These are phyloP conservation scores for Antitype chi DNA, from an alignment of 2,888 invertebrate genomes.

Conservation along the genomic window DNA sequence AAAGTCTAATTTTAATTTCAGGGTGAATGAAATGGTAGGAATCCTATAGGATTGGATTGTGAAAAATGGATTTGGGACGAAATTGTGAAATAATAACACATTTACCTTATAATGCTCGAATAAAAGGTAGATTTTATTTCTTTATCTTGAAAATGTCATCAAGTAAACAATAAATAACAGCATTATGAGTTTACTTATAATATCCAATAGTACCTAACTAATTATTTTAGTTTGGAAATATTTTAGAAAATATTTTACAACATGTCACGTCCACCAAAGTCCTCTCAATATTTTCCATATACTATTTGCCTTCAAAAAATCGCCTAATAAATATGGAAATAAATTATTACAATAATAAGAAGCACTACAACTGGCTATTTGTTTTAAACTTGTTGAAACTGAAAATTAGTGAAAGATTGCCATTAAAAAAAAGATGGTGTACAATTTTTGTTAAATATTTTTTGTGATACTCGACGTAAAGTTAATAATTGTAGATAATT, in stretches of 20 bases:
- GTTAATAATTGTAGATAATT: conserved; percentile 29
- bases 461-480: conserved; percentile 69
- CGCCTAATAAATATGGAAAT: neutral
- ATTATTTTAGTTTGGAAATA: conserved; percentile 1
- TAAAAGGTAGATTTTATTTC: conserved; percentile 4
- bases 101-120: conserved; percentile 20
- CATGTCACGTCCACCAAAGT: conserved; percentile 19
- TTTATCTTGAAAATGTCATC: conserved; percentile 1
- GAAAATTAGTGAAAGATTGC: conserved; percentile 10
- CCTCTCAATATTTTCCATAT: conserved; percentile 9
- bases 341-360: conserved; percentile 27
- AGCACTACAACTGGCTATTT: conserved; percentile 54
- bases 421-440: conserved; percentile 43
- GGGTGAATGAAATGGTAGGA: neutral
- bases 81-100: conserved; percentile 11
- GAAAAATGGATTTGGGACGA: conserved; percentile 12
- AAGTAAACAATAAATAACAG: neutral
- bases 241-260: neutral
- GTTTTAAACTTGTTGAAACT: conserved; percentile 19
- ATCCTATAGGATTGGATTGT: conserved; percentile 3
- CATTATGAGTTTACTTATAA: conserved; percentile 17
- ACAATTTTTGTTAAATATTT: conserved; percentile 59
- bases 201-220: neutral
- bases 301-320: conserved; percentile 2
- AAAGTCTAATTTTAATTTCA: conserved; percentile 30